Conservation (phyloP, 2,797 vertebrate genomes). For the Muraenolepis orangiensis region DNA sequence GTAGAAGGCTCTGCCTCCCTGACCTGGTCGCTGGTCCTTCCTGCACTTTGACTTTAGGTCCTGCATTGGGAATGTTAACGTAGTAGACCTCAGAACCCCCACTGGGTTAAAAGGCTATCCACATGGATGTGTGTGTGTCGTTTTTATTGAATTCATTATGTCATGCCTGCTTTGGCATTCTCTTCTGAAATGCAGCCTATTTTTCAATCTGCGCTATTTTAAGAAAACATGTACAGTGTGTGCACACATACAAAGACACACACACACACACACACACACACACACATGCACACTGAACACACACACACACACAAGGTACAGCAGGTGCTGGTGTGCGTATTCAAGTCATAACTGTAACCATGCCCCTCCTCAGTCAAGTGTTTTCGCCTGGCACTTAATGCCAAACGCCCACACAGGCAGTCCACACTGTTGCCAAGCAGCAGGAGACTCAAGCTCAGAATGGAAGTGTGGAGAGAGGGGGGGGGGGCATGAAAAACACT, state of each 20-base stretch:
- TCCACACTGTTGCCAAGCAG: constrained; percentile 74
- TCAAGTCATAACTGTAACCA: constrained; percentile 56
- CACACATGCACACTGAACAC: constrained; percentile 2
- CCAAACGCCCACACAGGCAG: constrained; percentile 69
- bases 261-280: neutral
- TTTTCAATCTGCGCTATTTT: constrained; percentile 14
- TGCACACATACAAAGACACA: neutral
- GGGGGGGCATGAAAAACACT: constrained; percentile 34
- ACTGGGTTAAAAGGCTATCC: neutral
- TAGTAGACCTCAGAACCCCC: neutral
- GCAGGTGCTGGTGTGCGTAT: constrained; percentile 55
- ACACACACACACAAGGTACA: constrained; percentile 27
- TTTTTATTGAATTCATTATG: neutral
- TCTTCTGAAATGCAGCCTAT: constrained; percentile 36
- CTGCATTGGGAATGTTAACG: neutral
- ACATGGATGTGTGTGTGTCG: neutral
- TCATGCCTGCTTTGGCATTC: constrained; percentile 17
- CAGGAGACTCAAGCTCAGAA: constrained; percentile 62
- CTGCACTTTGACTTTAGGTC: neutral
- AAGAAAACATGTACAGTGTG: constrained; percentile 14
- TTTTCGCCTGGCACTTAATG: constrained; percentile 61
- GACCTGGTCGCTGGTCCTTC: neutral
- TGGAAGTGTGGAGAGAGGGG: constrained; percentile 32
- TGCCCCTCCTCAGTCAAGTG: constrained; percentile 60
- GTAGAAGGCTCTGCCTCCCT: neutral